Percentiles rank a stretch among this genome's conserved stretches.
Conservation (phyloP, 1,140 invertebrate genomes). For the Papilio polytes region DNA sequence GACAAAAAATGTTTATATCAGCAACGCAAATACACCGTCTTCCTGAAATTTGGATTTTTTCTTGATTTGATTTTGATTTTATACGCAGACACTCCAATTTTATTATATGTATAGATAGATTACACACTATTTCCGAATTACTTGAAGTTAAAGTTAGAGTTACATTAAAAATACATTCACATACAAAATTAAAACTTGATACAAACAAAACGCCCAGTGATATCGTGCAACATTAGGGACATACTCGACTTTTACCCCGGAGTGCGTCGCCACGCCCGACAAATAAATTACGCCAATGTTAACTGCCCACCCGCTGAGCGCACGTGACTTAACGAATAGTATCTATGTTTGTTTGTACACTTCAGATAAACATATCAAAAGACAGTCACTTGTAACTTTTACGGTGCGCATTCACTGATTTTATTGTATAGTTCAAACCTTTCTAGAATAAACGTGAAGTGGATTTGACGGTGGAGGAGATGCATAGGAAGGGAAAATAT, state of each 20-base stretch:
- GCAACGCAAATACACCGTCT: no score
- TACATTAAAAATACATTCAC: neutral
- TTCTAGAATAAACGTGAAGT: no score
- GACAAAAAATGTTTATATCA: no score
- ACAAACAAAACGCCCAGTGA: neutral
- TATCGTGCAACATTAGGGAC: neutral
- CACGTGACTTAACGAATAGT: constrained; percentile 39
- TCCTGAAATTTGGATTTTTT: no score
- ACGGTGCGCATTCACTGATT: no score
- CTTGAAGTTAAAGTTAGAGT: neutral
- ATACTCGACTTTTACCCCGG: constrained; percentile 50
- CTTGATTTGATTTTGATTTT: no score
- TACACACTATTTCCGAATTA: no score
- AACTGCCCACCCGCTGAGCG: constrained; percentile 46
- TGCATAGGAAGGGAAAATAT: no score
- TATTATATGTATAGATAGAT: no score
- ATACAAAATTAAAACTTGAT: neutral
- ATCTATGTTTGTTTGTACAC: constrained; percentile 19
- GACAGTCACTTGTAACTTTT: neutral
- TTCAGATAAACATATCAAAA: constrained; percentile 19
- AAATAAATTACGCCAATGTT: constrained; percentile 68
- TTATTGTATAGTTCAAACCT: no score
- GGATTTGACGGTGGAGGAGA: no score
- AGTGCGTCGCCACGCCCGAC: constrained; percentile 56
- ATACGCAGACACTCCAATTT: no score